These are phyloP conservation scores for Melanotaenia pygmaea DNA, from an alignment of 2,797 vertebrate species.

Conservation along the genomic window DNA sequence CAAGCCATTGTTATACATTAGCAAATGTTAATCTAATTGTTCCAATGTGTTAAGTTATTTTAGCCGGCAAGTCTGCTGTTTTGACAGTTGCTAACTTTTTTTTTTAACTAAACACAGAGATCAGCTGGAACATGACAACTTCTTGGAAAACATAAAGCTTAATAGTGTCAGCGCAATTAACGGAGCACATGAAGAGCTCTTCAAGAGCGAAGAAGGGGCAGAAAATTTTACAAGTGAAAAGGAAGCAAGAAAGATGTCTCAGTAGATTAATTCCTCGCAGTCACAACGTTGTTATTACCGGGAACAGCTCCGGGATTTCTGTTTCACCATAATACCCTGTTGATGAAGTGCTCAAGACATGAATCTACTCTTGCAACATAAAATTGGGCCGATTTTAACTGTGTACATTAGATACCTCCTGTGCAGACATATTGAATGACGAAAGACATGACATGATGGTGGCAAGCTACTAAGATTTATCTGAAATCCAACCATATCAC, in stretches of 20 bases:
- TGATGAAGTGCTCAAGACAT: conserved; percentile 72
- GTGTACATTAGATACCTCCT: conserved; percentile 75
- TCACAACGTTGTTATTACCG: conserved; percentile 61
- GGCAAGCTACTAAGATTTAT: conserved; percentile 83
- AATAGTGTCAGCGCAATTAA: conserved; percentile 62
- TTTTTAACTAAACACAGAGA: conserved; percentile 48
- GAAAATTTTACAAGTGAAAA: conserved; percentile 63
- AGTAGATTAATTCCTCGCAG: conserved; percentile 67
- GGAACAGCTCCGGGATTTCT: conserved; percentile 73
- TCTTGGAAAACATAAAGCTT: conserved; percentile 62
- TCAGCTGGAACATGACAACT: conserved; percentile 43
- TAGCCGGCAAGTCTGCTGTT: conserved; percentile 38
- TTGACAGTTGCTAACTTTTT: conserved; percentile 68
- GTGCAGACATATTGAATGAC: conserved; percentile 80
- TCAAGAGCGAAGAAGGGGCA: conserved; percentile 55
- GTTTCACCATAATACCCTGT: conserved; percentile 61
- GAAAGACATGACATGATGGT: conserved; percentile 78
- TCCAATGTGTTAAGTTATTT: conserved; percentile 31
- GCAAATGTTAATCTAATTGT: conserved; percentile 41
- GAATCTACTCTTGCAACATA: conserved; percentile 67
- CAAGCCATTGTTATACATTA: conserved; percentile 52
- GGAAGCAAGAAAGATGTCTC: conserved; percentile 68
- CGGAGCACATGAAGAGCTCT: conserved; percentile 59
- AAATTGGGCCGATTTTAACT: conserved; percentile 68
- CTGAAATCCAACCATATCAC: conserved; percentile 78